Conservation (phyloP, 1,140 invertebrate genomes). For the Hycleus phaleratus region DNA sequence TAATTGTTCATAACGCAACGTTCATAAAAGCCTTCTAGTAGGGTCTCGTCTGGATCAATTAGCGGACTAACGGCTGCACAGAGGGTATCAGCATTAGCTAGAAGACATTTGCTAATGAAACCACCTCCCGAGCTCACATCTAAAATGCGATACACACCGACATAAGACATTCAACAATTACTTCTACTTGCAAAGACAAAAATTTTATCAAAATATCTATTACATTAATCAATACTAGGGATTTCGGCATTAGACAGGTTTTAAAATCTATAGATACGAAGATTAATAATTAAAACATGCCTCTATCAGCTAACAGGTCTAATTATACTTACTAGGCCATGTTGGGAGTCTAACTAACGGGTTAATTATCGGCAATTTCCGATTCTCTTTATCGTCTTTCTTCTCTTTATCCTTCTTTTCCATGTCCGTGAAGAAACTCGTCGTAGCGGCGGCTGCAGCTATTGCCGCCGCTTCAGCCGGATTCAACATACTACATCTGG, state of each 20-base stretch:
- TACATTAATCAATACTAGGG: too few species aligned
- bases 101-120: slow-evolving; percentile 81
- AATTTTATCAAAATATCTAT: too few species aligned
- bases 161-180: slow-evolving; percentile 10
- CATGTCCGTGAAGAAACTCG: slow-evolving; percentile 35
- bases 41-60: slow-evolving; percentile 85
- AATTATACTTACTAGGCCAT: slow-evolving; percentile 69
- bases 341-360: slow-evolving; percentile 75
- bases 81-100: slow-evolving; percentile 93
- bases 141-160: slow-evolving; percentile 32
- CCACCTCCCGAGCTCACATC: slow-evolving; percentile 60
- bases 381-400: slow-evolving; percentile 39
- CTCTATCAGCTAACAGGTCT: not conserved
- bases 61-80: slow-evolving; percentile 90
- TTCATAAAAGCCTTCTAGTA: slow-evolving; percentile 87
- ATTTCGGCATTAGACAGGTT: too few species aligned
- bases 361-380: slow-evolving; percentile 82
- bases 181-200: slow-evolving; percentile 4
- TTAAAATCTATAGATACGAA: too few species aligned
- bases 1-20: slow-evolving; percentile 99
- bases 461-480: slow-evolving; percentile 50
- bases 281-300: not conserved
- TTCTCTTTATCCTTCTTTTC: slow-evolving; percentile 39
- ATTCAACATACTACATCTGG: slow-evolving; percentile 68
- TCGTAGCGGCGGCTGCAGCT: slow-evolving; percentile 49